Evolutionary conservation across 2,797 vertebrate genomes (phyloP).

Genomic region (Gallirallus australis): DNA sequence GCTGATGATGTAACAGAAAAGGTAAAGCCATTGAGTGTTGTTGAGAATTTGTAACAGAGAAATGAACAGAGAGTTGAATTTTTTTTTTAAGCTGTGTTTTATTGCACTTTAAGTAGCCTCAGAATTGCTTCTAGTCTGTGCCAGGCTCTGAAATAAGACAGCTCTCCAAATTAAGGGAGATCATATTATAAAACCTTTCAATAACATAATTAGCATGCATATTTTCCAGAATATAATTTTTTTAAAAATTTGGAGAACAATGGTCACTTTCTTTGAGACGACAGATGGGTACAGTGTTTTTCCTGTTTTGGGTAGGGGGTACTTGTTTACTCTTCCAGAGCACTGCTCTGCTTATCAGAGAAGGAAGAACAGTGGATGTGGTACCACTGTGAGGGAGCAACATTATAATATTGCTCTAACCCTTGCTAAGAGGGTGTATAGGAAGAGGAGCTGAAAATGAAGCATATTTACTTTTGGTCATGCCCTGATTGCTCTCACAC

Average conservation of each 20-base stretch:
- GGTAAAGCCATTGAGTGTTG: constrained; percentile 67
- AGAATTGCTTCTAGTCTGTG: neutral
- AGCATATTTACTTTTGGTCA: neutral
- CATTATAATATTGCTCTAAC: neutral
- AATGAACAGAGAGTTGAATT: neutral
- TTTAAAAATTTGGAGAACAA: neutral
- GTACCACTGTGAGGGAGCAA: neutral
- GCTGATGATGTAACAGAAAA: constrained; percentile 83
- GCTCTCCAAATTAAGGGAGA: neutral
- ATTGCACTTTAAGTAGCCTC: neutral
- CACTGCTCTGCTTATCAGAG: neutral
- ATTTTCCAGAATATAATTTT: neutral
- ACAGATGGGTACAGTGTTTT: neutral
- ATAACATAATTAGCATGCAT: neutral
- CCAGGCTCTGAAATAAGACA: neutral
- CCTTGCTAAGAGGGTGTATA: neutral
- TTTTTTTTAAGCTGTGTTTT: neutral
- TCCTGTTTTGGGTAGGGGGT: neutral
- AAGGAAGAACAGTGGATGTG: neutral
- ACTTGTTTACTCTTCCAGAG: neutral
- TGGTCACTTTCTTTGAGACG: neutral
- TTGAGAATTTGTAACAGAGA: neutral
- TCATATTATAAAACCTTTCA: neutral
- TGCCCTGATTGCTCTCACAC: neutral
- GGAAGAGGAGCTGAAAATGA: neutral